These are phyloP conservation scores for Trissolcus brochymenae DNA, from an alignment of 2,888 invertebrate genomes.

Conservation along the genomic window DNA sequence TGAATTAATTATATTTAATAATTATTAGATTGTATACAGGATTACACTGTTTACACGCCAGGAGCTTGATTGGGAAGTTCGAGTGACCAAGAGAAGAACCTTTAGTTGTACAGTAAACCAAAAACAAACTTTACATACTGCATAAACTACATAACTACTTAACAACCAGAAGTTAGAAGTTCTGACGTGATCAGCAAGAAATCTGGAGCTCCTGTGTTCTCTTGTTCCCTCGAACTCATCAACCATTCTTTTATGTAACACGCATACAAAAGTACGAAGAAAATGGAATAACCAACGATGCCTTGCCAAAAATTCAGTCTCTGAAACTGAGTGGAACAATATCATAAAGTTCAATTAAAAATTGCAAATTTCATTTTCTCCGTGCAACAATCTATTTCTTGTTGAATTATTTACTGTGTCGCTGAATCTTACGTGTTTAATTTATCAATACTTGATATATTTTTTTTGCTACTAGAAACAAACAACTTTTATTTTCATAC, in stretches of 20 bases:
- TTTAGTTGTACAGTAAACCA: conserved; percentile 13
- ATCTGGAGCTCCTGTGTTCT: no score
- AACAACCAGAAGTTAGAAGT: background rate
- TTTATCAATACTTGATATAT: conserved; percentile 26
- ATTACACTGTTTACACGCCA: conserved; percentile 60
- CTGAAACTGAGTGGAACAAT: background rate
- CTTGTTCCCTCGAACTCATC: conserved; percentile 45
- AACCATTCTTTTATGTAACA: conserved; percentile 45
- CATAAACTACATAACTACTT: background rate
- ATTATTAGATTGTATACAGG: conserved; percentile 60
- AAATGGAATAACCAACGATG: conserved; percentile 4
- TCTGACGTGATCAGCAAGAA: no score
- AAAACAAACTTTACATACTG: background rate
- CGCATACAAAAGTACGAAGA: conserved; percentile 48
- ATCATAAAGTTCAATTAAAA: background rate
- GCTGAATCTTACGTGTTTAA: conserved; percentile 52
- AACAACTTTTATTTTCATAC: conserved; percentile 26
- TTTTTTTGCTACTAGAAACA: conserved; percentile 47
- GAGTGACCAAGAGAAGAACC: conserved; percentile 37
- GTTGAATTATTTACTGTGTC: conserved; percentile 56
- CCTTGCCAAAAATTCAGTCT: background rate
- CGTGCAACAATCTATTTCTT: conserved; percentile 32
- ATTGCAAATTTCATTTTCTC: conserved; percentile 1
- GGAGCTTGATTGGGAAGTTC: conserved; percentile 45
- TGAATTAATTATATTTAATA: conserved; percentile 63